Evolutionary conservation across 2,888 invertebrate species (phyloP).

Genomic region (Marasmarcha lunaedactyla): DNA sequence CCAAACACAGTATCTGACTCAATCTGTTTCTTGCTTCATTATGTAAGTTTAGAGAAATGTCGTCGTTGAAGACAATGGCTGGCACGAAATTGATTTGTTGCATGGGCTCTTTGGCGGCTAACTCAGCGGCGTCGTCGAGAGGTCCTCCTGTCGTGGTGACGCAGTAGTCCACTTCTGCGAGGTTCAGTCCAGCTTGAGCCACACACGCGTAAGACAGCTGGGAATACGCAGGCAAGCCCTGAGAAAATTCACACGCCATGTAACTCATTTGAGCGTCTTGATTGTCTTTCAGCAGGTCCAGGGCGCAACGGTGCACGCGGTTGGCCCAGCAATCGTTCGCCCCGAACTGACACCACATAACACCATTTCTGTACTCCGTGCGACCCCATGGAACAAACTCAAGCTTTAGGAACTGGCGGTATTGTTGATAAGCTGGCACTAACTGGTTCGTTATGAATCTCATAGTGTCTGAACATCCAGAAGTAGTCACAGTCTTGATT

Average conservation of each 20-base stretch:
- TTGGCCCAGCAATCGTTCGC: conserved; percentile 51
- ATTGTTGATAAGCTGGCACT: conserved; percentile 30
- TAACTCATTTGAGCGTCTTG: conserved; percentile 40
- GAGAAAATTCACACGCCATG: conserved; percentile 46
- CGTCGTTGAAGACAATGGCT: conserved; percentile 38
- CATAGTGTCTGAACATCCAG: conserved; percentile 42
- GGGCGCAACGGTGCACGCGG: conserved; percentile 44
- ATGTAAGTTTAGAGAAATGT: conserved; percentile 21
- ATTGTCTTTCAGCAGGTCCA: conserved; percentile 31
- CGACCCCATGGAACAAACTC: conserved; percentile 59
- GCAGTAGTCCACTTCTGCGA: conserved; percentile 38
- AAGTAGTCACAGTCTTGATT: conserved; percentile 36
- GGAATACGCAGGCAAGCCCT: conserved; percentile 26
- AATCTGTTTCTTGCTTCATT: conserved; percentile 23
- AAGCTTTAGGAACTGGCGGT: conserved; percentile 36
- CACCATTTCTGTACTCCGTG: conserved; percentile 25
- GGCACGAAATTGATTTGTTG: conserved; percentile 35
- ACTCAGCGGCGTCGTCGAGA: conserved; percentile 32
- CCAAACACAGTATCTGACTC: conserved; percentile 34
- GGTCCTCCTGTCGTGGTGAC: conserved; percentile 29
- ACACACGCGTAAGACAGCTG: conserved; percentile 38
- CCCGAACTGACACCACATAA: conserved; percentile 36
- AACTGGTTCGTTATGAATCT: conserved; percentile 33
- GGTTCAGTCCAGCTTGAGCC: conserved; percentile 27
- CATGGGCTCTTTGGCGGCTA: conserved; percentile 28